phyloP scores from a whole-genome alignment of 2,797 vertebrate species.

The Denticeps clupeoides region DNA sequence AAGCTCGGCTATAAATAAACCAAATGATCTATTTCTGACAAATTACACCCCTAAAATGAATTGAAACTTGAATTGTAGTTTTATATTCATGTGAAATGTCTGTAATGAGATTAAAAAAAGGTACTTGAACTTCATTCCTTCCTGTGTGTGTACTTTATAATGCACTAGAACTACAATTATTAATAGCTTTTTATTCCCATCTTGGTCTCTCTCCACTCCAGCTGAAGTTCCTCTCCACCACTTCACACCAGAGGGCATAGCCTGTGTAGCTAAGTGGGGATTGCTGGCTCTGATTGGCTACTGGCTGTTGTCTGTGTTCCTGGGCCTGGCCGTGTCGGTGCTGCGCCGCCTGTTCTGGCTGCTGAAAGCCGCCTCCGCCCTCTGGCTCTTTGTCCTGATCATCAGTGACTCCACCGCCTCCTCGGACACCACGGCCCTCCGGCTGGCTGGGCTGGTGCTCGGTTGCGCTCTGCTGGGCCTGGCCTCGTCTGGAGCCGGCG shows the following conservation, averaged over 20 bases:
- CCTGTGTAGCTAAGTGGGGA: constrained; percentile 56
- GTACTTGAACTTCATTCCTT: too few relatives aligned
- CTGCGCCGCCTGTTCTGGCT: constrained; percentile 54
- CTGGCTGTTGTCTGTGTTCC: constrained; percentile 47
- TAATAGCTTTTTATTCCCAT: neutral
- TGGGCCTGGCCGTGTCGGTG: constrained; percentile 44
- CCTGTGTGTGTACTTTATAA: neutral
- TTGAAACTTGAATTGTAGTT: too few relatives aligned
- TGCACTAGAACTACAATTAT: too few relatives aligned
- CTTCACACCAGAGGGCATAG: constrained; percentile 60
- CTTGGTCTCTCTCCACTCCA: constrained; percentile 28
- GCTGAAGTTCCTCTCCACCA: constrained; percentile 45
- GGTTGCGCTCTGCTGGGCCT: constrained; percentile 45
- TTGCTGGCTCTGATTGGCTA: constrained; percentile 57
- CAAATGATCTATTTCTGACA: too few relatives aligned
- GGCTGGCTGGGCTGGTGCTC: constrained; percentile 50
- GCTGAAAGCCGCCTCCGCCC: constrained; percentile 44
- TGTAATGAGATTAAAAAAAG: too few relatives aligned
- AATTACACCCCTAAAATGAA: too few relatives aligned
- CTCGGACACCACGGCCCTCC: constrained; percentile 43
- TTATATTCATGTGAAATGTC: too few relatives aligned
- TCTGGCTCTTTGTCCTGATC: constrained; percentile 58
- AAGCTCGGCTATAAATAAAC: too few relatives aligned
- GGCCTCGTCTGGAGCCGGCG: constrained; percentile 20
- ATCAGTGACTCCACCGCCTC: constrained; percentile 40